Evolutionary conservation across 2,797 vertebrate species (phyloP), one percentile per base, ranked within the genome.

Genomic region (Chloroceryle inda): DNA sequence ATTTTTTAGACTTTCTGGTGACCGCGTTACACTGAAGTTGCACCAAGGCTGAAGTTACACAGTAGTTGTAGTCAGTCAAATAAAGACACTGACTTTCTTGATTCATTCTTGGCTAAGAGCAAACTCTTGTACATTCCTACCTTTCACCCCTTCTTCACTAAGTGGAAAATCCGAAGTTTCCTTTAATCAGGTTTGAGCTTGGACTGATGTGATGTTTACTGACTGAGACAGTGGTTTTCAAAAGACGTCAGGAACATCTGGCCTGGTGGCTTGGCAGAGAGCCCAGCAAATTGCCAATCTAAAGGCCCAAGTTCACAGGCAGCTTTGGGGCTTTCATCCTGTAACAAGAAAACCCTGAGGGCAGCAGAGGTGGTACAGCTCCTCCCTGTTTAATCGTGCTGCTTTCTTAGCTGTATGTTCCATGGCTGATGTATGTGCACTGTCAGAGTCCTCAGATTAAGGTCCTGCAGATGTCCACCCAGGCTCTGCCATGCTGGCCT

Each of bases 201-300:
- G 85, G 87, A 29, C 31, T 73, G 95, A 94, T 97, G 96, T 96
- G 96, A 96, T 96, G 92, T 96, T 96, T 96, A 95, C 92, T 76
- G 83, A 61, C 88, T 78, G 74, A 44, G 90, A 92, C 92, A 79
- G 84, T 90, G 77, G 91, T 91, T 88, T 85, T 55, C 91, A 92
- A 76, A 95, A 9, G 92, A 93, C 40, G 18, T 87, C 44, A 69
- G 88, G 85, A 92, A 95, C 94, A 93, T 96, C 94, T 91, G 92
- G 93, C 78, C 91, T 14, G 19, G 66, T 82, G 92, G 88, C 81
- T 92, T 95, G 96, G 94, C 89, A 35, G 56, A 68, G 84, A 94
- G 91, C 93, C 91, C 79, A 69, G 87, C 64, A 95, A 96, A 95
- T 92, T 79, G 82, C 96, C 89, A 94, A 68, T 92, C 92, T 58